A percentile compares a stretch with the other conserved stretches of the same genome.
These are phyloP conservation scores for Enteromius unitaeniatus DNA, from an alignment of 2,797 vertebrate genomes.

Conservation along the genomic window DNA sequence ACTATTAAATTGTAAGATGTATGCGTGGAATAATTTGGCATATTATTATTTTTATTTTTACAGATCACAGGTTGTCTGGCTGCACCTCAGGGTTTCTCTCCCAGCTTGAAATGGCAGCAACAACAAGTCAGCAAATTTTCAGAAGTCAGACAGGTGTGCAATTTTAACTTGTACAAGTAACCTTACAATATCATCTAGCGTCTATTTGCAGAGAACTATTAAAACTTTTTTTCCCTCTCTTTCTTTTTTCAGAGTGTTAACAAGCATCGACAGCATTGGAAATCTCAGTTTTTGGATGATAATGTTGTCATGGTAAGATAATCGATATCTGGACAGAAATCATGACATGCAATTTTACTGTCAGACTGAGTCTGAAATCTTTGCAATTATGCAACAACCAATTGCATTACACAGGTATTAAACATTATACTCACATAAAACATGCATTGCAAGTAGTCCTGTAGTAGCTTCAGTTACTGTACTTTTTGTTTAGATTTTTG, in stretches of 20 bases:
- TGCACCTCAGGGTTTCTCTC: slow-evolving; percentile 90
- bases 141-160: slow-evolving; percentile 86
- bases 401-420: background rate
- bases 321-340: slow-evolving; percentile 59
- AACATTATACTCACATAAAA: background rate
- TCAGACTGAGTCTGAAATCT: background rate
- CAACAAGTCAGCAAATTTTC: slow-evolving; percentile 92
- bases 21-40: background rate
- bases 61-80: slow-evolving; percentile 90
- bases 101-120: slow-evolving; percentile 91
- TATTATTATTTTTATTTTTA: background rate
- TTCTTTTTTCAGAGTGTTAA: slow-evolving; percentile 83
- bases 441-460: background rate
- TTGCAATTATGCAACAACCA: background rate
- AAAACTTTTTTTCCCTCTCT: background rate
- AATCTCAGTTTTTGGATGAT: slow-evolving; percentile 87
- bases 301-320: slow-evolving; percentile 92
- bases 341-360: background rate
- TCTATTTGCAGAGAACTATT: background rate
- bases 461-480: background rate
- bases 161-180: background rate
- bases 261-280: slow-evolving; percentile 91
- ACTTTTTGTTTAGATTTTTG: background rate
- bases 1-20: background rate
- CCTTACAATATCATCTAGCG: background rate